Evolutionary conservation across 2,888 invertebrate species (phyloP), one percentile per base, ranked within the genome.

Genomic region (Piscicola geometra): DNA sequence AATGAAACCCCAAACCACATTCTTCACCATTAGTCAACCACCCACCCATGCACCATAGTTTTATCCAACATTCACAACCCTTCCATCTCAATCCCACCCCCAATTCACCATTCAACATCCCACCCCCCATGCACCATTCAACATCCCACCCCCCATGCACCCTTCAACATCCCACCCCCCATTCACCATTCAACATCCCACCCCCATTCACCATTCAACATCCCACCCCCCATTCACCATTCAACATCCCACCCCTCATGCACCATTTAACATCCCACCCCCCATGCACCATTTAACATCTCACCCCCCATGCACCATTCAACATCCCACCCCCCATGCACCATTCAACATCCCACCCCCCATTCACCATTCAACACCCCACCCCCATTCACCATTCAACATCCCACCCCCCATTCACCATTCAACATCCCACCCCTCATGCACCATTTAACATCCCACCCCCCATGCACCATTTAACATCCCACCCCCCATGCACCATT

Each of bases 251-350:
- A 25, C 5, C 60, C 60, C 5, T 25, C 21, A 56, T 56, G 3
- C 60, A 18, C n/a, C 60, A 3, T 56, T 25, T n/a, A 56, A 18
- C n/a, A 5, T 18, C n/a, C 60, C 60, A 15, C n/a, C 21, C 5
- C n/a, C 25, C 21, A 25, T 25, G 3, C n/a, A 5, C 5, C 60
- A 56, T 56, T 56, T n/a, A 56, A 15, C 21, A n/a, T n/a, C n/a
- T n/a, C 60, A 3, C 60, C n/a, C n/a, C 60, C 9, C 60, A 3
- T 18, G 5, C 9, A 9, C 60, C 60, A 9, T 25, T n/a, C 21
- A 25, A n/a, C n/a, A n/a, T n/a, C 87, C 88, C 85, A 93, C 93
- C 89, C 96, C 95, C 83, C 93, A 94, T 67, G n/a, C 41, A 41
- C 15, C 41, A 5, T 41, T 41, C 60, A 56, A 18, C n/a, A 5